Percentiles rank a stretch among this genome's conserved stretches.
Conservation (phyloP, 2,797 vertebrate genomes). For the Oreochromis grahami region DNA sequence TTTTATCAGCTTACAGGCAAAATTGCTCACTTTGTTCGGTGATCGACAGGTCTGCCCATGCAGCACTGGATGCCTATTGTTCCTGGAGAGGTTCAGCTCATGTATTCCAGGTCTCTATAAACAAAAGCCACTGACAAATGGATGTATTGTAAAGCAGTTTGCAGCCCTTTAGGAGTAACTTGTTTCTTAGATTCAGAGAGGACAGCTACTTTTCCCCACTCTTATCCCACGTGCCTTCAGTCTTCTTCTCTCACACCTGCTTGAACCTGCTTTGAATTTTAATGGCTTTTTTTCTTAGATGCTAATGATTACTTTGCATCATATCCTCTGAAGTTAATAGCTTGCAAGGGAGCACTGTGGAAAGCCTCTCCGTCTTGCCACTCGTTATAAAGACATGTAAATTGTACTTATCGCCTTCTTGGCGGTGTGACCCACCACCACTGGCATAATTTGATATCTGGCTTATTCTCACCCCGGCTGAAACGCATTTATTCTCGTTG, state of each 20-base stretch:
- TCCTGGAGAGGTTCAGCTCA: neutral
- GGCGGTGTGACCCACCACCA: conserved; percentile 59
- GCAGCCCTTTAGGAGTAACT: neutral
- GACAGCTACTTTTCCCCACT: neutral
- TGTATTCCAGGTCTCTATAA: neutral
- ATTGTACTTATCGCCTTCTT: conserved; percentile 67
- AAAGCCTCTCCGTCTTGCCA: conserved; percentile 50
- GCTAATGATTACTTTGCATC: conserved; percentile 66
- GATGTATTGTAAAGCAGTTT: neutral
- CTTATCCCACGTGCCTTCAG: conserved; percentile 1
- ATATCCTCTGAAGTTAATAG: conserved; percentile 66
- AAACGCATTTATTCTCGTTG: conserved; percentile 33
- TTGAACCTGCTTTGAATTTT: conserved; percentile 64
- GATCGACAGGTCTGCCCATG: neutral
- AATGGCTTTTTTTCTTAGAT: conserved; percentile 56
- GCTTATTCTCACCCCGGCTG: conserved; percentile 36
- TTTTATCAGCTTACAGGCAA: neutral
- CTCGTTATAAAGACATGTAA: conserved; percentile 64
- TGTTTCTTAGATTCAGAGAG: conserved; percentile 20
- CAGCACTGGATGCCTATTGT: neutral
- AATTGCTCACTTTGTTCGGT: neutral
- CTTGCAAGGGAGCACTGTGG: conserved; percentile 32
- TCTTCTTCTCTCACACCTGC: conserved; percentile 57
- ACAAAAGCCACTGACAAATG: neutral
- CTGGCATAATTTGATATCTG: conserved; percentile 68